phyloP scores from a whole-genome alignment of 1,140 invertebrate species.

The Macrotrachela quadricornifera region DNA sequence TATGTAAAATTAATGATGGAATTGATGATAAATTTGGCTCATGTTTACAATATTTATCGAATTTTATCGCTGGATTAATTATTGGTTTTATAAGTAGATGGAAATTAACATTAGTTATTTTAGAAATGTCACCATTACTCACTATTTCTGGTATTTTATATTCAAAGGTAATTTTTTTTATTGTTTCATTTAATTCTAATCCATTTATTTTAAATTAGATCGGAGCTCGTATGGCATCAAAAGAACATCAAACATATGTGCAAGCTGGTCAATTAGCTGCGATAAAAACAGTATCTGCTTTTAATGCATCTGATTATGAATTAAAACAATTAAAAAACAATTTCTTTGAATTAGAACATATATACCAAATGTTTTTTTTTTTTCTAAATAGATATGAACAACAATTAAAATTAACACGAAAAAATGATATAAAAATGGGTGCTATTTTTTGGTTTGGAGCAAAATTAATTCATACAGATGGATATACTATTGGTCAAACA shows the following conservation, averaged over 20 bases:
- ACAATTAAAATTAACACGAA: too few species aligned
- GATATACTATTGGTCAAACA: too few species aligned
- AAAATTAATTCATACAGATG: too few species aligned
- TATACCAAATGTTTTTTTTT: too few species aligned
- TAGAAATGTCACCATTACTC: conserved; percentile 21
- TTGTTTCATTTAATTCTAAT: neutral
- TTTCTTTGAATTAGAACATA: too few species aligned
- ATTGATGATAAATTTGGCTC: conserved; percentile 65
- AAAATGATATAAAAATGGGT: too few species aligned
- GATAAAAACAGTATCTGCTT: conserved; percentile 28
- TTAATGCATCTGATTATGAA: conserved; percentile 28
- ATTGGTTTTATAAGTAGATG: conserved; percentile 25
- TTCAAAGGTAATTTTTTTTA: conserved; percentile 19
- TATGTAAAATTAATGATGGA: conserved; percentile 65
- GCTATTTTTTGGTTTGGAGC: too few species aligned
- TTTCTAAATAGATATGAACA: too few species aligned
- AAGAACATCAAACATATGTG: conserved; percentile 25
- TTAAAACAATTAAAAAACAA: conserved; percentile 14
- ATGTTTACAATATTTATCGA: conserved; percentile 36
- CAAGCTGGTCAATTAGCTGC: conserved; percentile 27
- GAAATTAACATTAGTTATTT: conserved; percentile 26
- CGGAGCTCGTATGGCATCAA: conserved; percentile 9
- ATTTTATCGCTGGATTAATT: conserved; percentile 21
- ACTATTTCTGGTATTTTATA: conserved; percentile 17
- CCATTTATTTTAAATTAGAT: conserved; percentile 4